A percentile compares a stretch with the other conserved stretches of the same genome.
These are phyloP conservation scores for Muntiacus reevesi DNA, from an alignment of 2,113 vertebrate genomes.

Conservation along the genomic window DNA sequence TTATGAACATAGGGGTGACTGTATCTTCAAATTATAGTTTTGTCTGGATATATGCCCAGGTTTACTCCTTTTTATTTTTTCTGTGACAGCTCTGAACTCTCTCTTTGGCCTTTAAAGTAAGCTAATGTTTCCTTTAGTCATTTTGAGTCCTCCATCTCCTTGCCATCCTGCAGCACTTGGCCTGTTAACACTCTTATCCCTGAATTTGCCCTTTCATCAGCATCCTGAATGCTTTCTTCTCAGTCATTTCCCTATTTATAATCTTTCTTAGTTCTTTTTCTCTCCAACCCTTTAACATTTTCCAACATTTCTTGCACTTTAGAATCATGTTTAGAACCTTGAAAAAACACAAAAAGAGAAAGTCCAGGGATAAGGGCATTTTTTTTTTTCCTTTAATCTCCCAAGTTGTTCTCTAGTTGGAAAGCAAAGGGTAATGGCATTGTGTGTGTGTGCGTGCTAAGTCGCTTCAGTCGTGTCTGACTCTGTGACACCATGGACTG, in stretches of 20 bases:
- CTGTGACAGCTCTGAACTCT: neutral
- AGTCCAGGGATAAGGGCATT: neutral
- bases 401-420: neutral
- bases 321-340: neutral
- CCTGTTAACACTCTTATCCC: neutral
- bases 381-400: neutral
- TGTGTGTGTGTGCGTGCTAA: neutral
- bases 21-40: neutral
- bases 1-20: neutral
- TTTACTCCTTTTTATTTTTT: neutral
- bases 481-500: neutral
- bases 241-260: neutral
- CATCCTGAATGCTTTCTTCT: neutral
- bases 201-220: neutral
- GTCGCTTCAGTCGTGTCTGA: neutral
- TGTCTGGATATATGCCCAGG: neutral
- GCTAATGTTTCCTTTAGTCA: neutral
- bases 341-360: neutral
- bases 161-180: neutral
- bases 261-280: neutral
- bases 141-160: neutral
- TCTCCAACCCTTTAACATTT: neutral
- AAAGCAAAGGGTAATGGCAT: neutral
- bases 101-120: neutral
- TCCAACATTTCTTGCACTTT: neutral